A percentile compares a stretch with the other conserved stretches of the same genome.
phyloP scores from a whole-genome alignment of 2,888 invertebrate species.

The Pterobdella sp. region DNA sequence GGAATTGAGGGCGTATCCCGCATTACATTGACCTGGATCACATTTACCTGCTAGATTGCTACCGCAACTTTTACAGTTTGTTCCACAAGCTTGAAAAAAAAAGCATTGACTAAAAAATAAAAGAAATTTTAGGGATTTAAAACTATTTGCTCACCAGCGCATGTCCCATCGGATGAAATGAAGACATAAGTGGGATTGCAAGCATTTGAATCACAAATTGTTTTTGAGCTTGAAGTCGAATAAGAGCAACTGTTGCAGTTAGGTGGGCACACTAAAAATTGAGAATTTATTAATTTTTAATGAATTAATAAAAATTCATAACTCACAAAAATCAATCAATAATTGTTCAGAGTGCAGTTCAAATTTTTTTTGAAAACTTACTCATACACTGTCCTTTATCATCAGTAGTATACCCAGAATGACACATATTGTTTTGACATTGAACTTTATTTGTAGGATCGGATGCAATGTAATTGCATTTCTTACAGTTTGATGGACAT shows the following conservation, averaged over 20 bases:
- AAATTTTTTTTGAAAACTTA: too few species aligned
- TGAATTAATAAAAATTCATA: conserved; percentile 4
- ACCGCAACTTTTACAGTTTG: conserved; percentile 28
- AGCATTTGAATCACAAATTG: conserved; percentile 13
- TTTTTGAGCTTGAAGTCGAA: conserved; percentile 7
- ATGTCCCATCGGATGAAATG: conserved; percentile 17
- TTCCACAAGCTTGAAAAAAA: conserved; percentile 31
- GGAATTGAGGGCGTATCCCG: conserved; percentile 21
- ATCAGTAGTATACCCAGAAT: neutral
- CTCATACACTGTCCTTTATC: conserved; percentile 19
- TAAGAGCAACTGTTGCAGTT: conserved; percentile 28
- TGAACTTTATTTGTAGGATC: conserved; percentile 17
- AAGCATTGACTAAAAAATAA: too few species aligned
- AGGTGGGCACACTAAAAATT: conserved; percentile 23
- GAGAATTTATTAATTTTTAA: neutral
- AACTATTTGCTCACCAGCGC: conserved; percentile 12
- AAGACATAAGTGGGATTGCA: conserved; percentile 2
- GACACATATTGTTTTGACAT: conserved; percentile 12
- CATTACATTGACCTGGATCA: conserved; percentile 24
- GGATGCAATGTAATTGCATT: conserved; percentile 15
- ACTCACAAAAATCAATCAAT: too few species aligned
- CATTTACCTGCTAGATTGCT: conserved; percentile 30
- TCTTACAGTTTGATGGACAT: conserved; percentile 26
- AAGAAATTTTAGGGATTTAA: too few species aligned
- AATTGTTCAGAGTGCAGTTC: too few species aligned